These are phyloP conservation scores for Brienomyrus longianalis DNA, from an alignment of 2,113 vertebrate species.

Conservation along the genomic window DNA sequence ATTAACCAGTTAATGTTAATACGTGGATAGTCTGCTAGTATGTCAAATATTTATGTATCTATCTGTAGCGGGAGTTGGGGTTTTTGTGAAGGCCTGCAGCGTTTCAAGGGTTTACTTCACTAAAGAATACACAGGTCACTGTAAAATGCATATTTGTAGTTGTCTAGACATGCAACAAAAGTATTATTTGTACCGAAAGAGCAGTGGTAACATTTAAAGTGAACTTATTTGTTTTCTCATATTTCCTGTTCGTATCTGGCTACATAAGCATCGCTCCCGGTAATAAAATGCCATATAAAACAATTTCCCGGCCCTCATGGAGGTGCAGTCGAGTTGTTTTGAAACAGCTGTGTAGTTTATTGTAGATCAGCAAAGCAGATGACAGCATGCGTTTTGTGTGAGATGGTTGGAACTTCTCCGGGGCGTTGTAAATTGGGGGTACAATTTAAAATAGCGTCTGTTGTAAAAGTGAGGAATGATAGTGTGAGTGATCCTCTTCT, in stretches of 20 bases:
- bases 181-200: not conserved
- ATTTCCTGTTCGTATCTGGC: not conserved
- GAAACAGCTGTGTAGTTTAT: not conserved
- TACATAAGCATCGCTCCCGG: not conserved
- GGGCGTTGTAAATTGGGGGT: not conserved
- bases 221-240: not conserved
- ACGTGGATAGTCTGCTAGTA: not conserved
- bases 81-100: not conserved
- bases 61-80: not conserved
- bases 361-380: not conserved
- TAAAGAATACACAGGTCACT: not conserved
- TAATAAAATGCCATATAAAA: not conserved
- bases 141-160: not conserved
- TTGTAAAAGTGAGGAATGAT: conserved; percentile 13
- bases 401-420: not conserved
- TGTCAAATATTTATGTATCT: not conserved
- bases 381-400: not conserved
- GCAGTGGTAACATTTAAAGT: not conserved
- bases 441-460: not conserved
- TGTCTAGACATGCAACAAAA: not conserved
- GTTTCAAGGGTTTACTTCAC: not conserved
- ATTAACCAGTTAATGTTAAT: not conserved
- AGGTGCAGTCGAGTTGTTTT: not conserved
- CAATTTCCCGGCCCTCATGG: not conserved
- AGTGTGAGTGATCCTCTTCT: not conserved